These are phyloP conservation scores for Metellina segmentata DNA, from an alignment of 2,888 invertebrate species.

Conservation along the genomic window DNA sequence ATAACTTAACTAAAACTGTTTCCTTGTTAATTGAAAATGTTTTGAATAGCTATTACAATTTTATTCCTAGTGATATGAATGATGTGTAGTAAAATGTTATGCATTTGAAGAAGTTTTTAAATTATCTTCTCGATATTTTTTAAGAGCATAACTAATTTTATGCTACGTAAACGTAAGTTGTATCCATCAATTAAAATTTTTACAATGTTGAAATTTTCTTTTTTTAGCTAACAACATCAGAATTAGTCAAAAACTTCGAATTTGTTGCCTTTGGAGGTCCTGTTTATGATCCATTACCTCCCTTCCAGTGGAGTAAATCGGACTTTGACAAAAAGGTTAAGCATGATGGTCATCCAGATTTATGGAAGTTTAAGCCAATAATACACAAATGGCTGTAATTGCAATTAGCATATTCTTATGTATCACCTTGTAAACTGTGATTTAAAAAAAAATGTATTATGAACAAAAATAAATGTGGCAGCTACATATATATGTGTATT, in stretches of 20 bases:
- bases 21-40: too few species aligned
- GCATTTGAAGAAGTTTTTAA: too few species aligned
- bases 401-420: too few species aligned
- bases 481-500: too few species aligned
- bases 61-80: too few species aligned
- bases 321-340: constrained; percentile 84
- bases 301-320: constrained; percentile 89
- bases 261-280: constrained; percentile 85
- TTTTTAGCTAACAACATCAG: constrained; percentile 79
- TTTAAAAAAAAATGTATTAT: too few species aligned
- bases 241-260: constrained; percentile 81
- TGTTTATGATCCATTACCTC: constrained; percentile 85
- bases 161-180: not conserved
- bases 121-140: not conserved
- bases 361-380: constrained; percentile 86
- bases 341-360: constrained; percentile 88
- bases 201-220: not conserved
- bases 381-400: constrained; percentile 83
- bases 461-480: too few species aligned
- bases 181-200: not conserved
- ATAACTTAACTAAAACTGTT: too few species aligned
- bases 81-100: too few species aligned
- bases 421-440: too few species aligned
- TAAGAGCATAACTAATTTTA: not conserved
- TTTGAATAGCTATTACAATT: too few species aligned